These are phyloP conservation scores for Alexandromys fortis DNA, from an alignment of 2,113 vertebrate species.

Conservation along the genomic window DNA sequence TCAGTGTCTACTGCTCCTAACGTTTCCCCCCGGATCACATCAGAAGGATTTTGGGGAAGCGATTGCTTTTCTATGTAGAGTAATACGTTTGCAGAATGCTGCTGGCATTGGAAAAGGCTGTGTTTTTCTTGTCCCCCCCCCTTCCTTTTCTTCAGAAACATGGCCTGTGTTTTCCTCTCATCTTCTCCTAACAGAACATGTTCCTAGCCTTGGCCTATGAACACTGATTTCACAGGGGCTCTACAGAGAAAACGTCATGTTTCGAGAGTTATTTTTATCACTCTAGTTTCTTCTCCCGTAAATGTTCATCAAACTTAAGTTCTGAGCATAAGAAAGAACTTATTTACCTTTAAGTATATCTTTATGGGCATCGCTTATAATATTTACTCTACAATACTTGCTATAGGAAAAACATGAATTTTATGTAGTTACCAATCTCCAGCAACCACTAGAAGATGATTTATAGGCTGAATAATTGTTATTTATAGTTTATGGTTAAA, in stretches of 20 bases:
- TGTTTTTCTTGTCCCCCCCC: neutral
- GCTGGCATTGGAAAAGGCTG: neutral
- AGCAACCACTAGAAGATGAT: neutral
- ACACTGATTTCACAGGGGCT: neutral
- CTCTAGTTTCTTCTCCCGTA: neutral
- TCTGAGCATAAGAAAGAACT: conserved; percentile 28
- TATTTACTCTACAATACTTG: neutral
- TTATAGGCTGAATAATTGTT: neutral
- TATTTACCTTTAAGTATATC: conserved; percentile 31
- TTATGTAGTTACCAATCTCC: neutral
- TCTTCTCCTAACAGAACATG: neutral
- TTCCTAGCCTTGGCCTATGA: neutral
- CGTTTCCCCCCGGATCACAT: neutral
- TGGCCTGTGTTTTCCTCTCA: neutral
- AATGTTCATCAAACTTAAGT: neutral
- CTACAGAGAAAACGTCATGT: neutral
- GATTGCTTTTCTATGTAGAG: neutral
- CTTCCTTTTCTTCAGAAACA: neutral
- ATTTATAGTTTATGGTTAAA: neutral
- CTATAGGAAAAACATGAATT: neutral
- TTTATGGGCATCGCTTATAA: conserved; percentile 8
- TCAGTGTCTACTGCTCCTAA: neutral
- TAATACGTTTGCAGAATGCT: neutral
- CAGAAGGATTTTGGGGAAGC: neutral
- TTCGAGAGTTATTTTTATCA: neutral